These are phyloP conservation scores for Lepeophtheirus salmonis DNA, from an alignment of 1,140 invertebrate species.

Conservation along the genomic window DNA sequence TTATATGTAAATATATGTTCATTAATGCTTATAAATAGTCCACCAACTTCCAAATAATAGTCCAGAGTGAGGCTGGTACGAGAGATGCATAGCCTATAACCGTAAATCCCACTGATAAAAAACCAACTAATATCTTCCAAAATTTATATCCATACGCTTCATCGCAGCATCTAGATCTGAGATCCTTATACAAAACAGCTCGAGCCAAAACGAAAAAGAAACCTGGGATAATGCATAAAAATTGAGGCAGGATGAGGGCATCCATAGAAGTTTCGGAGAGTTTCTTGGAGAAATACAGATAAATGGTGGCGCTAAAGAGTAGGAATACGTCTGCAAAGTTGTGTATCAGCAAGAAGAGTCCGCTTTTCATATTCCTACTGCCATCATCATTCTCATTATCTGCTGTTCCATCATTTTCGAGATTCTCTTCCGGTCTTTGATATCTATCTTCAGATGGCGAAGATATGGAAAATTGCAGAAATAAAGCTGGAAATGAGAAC, in stretches of 20 bases:
- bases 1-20: too few relatives aligned
- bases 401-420: background rate
- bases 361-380: constrained; percentile 13
- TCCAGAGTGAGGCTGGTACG: background rate
- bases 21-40: background rate
- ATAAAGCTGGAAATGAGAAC: background rate
- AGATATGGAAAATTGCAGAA: background rate
- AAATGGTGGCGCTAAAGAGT: background rate
- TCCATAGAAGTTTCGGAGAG: background rate
- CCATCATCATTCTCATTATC: background rate
- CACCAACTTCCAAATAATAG: background rate
- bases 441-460: background rate
- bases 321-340: background rate
- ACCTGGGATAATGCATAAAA: constrained; percentile 5
- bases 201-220: constrained; percentile 1
- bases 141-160: too few relatives aligned
- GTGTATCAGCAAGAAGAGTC: constrained; percentile 1
- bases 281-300: background rate
- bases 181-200: background rate
- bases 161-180: background rate
- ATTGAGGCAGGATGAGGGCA: constrained; percentile 5
- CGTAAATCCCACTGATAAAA: background rate
- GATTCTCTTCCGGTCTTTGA: background rate
- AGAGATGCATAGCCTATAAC: background rate
- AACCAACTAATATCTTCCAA: background rate